Percentiles rank a stretch among this genome's conserved stretches.
Conservation (phyloP, 2,797 vertebrate species). For the Dromococcyx pavoninus region DNA sequence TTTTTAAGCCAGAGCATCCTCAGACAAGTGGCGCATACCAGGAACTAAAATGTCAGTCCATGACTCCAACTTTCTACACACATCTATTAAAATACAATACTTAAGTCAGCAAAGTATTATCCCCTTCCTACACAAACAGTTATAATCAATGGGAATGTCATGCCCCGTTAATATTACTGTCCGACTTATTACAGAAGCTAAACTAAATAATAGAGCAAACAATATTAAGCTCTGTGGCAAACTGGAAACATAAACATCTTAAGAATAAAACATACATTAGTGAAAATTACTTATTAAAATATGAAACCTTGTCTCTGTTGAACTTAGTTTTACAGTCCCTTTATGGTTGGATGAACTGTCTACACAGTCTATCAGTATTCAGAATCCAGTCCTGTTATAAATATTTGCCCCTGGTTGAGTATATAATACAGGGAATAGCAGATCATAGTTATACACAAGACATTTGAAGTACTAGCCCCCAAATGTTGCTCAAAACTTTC, state of each 20-base stretch:
- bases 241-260: not conserved
- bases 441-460: not conserved
- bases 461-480: not conserved
- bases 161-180: not conserved
- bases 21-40: not conserved
- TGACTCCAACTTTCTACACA: not conserved
- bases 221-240: not conserved
- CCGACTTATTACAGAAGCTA: not conserved
- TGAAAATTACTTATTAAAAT: not conserved
- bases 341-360: not conserved
- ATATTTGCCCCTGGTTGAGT: not conserved
- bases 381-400: not conserved
- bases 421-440: not conserved
- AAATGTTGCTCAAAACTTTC: not conserved
- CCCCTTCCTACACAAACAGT: not conserved
- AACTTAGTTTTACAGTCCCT: not conserved
- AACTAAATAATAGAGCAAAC: not conserved
- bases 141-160: not conserved
- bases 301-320: not conserved
- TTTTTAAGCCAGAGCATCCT: not conserved
- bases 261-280: not conserved
- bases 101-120: not conserved
- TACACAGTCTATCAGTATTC: not conserved
- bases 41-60: not conserved
- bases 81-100: not conserved